A percentile compares a stretch with the other conserved stretches of the same genome.
Conservation (phyloP, 2,888 invertebrate genomes). For the Hypsopygia costalis region DNA sequence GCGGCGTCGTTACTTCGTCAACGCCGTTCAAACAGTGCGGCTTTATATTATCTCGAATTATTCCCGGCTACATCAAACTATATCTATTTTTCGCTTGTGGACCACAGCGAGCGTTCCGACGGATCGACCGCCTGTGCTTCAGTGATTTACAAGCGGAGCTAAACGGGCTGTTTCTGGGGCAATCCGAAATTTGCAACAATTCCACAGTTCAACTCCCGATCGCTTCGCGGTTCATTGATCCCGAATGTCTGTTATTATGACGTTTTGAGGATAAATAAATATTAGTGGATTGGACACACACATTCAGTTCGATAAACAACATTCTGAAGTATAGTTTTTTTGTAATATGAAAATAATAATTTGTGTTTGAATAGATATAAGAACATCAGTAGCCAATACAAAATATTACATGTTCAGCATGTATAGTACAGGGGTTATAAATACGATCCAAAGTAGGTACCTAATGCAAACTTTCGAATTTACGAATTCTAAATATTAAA, state of each 20-base stretch:
- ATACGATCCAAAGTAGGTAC: too few species aligned
- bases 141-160: slow-evolving; percentile 64
- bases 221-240: slow-evolving; percentile 54
- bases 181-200: slow-evolving; percentile 50
- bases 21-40: slow-evolving; percentile 54
- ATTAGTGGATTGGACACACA: not conserved
- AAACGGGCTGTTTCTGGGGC: slow-evolving; percentile 67
- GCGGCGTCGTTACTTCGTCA: slow-evolving; percentile 47
- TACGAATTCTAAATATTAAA: too few species aligned
- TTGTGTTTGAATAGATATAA: too few species aligned
- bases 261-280: slow-evolving; percentile 7
- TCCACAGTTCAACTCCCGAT: slow-evolving; percentile 27
- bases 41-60: slow-evolving; percentile 64
- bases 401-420: too few species aligned
- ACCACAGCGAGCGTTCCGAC: slow-evolving; percentile 47
- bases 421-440: too few species aligned
- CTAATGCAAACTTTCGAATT: too few species aligned
- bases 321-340: too few species aligned
- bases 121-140: slow-evolving; percentile 52
- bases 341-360: too few species aligned
- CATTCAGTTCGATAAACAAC: not conserved
- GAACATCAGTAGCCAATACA: too few species aligned
- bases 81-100: slow-evolving; percentile 72
- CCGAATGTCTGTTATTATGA: slow-evolving; percentile 25
- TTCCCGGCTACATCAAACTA: slow-evolving; percentile 66